Base-by-base conservation (phyloP, 2,113 vertebrate genomes). In the Pollachius pollachius region DNA sequence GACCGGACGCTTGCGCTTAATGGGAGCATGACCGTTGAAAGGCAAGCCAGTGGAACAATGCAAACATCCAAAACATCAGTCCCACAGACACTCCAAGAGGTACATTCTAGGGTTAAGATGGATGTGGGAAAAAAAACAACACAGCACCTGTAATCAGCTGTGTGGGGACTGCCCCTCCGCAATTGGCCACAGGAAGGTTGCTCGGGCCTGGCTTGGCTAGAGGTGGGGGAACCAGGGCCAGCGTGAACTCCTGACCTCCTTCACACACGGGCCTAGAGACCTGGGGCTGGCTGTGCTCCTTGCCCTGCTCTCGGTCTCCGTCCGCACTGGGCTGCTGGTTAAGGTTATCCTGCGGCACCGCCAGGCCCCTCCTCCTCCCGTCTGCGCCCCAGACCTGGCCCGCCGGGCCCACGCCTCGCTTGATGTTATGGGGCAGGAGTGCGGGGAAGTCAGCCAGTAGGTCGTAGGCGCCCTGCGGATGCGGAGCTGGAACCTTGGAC, bases 401-500 rank as follows among this genome's bases (percentile, higher is more conserved):
- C 30, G 30, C 30, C 30, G 30, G 4, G 34, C 57, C 52, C 52
- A 58, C 65, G 62, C 30, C 63, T 77, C 64, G 23, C 23, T 23
- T 23, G 23, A 12, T 2, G 41, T 65, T 11, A 34, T 37, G 66
- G 65, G 71, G 65, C 62, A 65, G 71, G 15, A 83, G 84, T 19
- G 79, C 72, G 0, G 77, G 80, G 59, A 83, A 85, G 68, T 87
- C 78, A 52, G 78, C 72, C 76, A 78, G 66, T 3, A 83, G 85
- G 76, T 89, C 76, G 9, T 69, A 81, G 52, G 68, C 57, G 27
- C 52, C 65, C 17, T 77, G 73, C 52, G 75, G 72, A 34, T 3
- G 13, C 13, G 13, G 41, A 12, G 21, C 1, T 3, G 59, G 59
- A 34, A 12, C 15, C 3, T 66, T 13, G 19, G 48, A 59, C 70